Evolutionary conservation across 2,113 vertebrate genomes (phyloP).

Genomic region (Tyto alba): DNA sequence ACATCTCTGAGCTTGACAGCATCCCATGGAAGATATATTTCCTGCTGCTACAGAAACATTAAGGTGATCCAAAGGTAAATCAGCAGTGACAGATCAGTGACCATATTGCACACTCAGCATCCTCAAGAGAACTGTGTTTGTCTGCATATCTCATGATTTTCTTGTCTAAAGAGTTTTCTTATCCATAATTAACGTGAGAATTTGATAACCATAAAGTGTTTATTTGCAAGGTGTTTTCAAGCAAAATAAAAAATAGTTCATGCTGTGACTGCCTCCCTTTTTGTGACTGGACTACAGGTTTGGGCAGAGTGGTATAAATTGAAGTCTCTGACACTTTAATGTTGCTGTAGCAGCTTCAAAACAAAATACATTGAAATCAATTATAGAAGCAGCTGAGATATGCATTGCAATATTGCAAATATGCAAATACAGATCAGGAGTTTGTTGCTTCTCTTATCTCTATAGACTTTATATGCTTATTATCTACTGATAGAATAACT

Average conservation of each 20-base stretch:
- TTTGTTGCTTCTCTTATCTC: not conserved
- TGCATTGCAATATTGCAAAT: not conserved
- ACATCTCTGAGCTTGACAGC: not conserved
- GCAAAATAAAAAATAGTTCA: conserved; percentile 23
- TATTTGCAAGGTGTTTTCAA: conserved; percentile 15
- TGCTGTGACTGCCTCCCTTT: not conserved
- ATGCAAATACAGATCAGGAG: not conserved
- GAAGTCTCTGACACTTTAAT: conserved; percentile 32
- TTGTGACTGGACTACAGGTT: not conserved
- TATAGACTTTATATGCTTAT: not conserved
- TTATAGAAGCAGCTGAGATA: not conserved
- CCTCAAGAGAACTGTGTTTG: conserved; percentile 6
- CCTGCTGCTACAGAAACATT: conserved; percentile 64
- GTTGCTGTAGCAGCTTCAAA: conserved; percentile 23
- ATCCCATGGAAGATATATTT: conserved; percentile 63
- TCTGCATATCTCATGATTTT: conserved; percentile 14
- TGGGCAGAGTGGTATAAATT: conserved; percentile 18
- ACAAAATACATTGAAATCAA: not conserved
- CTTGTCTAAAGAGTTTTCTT: conserved; percentile 12
- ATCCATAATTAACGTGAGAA: conserved; percentile 31
- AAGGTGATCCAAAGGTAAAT: conserved; percentile 71
- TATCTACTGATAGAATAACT: not conserved
- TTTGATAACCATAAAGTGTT: not conserved
- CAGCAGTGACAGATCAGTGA: conserved; percentile 53
- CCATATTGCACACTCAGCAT: not conserved